Percentiles rank a stretch among this genome's conserved stretches.
Evolutionary conservation across 2,888 invertebrate species (phyloP).

Genomic region (Tupiocoris notatus): DNA sequence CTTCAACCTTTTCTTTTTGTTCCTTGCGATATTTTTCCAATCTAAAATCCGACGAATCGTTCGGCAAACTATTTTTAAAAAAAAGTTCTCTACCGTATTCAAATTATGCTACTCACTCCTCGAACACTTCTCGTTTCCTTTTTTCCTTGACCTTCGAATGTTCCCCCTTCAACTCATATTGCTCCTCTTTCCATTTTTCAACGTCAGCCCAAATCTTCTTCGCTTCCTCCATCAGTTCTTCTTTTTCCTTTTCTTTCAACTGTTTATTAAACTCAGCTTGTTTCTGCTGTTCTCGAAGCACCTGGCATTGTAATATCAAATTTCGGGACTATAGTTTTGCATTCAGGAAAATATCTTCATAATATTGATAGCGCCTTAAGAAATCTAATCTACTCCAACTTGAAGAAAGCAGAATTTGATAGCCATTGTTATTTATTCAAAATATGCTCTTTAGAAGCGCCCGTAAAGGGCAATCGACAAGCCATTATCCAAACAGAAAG

Average conservation of each 20-base stretch:
- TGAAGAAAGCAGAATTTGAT: no score
- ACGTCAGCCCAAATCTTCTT: conserved; percentile 53
- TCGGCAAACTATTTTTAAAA: no score
- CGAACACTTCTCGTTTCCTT: conserved; percentile 53
- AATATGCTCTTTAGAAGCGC: no score
- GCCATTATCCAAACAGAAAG: no score
- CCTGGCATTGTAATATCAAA: no score
- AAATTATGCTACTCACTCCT: conserved; percentile 36
- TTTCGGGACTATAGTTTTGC: no score
- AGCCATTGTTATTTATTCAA: no score
- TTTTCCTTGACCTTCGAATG: conserved; percentile 44
- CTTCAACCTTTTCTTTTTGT: conserved; percentile 9
- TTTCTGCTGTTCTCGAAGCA: conserved; percentile 44
- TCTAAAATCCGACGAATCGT: conserved; percentile 11
- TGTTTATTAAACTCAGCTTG: conserved; percentile 49
- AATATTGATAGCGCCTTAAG: no score
- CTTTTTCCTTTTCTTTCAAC: conserved; percentile 49
- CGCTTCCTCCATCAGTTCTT: conserved; percentile 48
- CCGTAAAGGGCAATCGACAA: no score
- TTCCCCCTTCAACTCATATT: conserved; percentile 54
- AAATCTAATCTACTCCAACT: no score
- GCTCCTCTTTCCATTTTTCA: conserved; percentile 51
- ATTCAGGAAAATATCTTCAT: no score
- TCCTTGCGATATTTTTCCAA: conserved; percentile 25
- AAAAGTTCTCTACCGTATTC: no score